Evolutionary conservation across 92 coral and sea anemone genomes (phyloP).

Genomic region (Siderastrea radians): DNA sequence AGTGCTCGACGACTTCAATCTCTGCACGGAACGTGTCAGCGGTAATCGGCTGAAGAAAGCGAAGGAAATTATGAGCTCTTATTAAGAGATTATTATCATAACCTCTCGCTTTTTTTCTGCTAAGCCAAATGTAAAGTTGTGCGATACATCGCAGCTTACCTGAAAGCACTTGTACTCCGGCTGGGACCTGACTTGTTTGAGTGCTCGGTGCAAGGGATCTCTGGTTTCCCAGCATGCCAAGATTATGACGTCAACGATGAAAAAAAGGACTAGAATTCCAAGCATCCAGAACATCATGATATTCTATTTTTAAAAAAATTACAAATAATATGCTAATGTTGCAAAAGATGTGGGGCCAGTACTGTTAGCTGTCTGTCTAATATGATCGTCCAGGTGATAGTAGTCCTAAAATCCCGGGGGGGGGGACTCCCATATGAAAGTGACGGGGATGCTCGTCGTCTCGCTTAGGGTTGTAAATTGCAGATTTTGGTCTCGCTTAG

Average conservation of each 20-base stretch:
- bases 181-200: conserved; percentile 78
- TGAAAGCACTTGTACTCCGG: conserved; percentile 86
- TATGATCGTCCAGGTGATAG: too few relatives aligned
- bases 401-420: too few relatives aligned
- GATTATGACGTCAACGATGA: conserved; percentile 81
- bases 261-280: conserved; percentile 60
- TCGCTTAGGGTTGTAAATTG: too few relatives aligned
- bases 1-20: conserved; percentile 85
- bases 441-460: too few relatives aligned
- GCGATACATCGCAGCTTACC: conserved; percentile 50
- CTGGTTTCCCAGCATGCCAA: conserved; percentile 89
- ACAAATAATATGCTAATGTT: too few relatives aligned
- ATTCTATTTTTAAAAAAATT: conserved; percentile 34
- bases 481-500: too few relatives aligned
- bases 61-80: neutral
- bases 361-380: too few relatives aligned
- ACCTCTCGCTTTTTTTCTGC: too few relatives aligned
- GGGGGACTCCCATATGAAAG: too few relatives aligned
- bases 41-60: conserved; percentile 80
- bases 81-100: too few relatives aligned
- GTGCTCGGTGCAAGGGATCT: conserved; percentile 81
- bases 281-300: conserved; percentile 86
- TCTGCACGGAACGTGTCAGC: conserved; percentile 84
- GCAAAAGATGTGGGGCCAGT: too few relatives aligned
- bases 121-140: too few relatives aligned